Base-by-base conservation (phyloP, 2,797 vertebrate species). In the Spinibarbus caldwelli region DNA sequence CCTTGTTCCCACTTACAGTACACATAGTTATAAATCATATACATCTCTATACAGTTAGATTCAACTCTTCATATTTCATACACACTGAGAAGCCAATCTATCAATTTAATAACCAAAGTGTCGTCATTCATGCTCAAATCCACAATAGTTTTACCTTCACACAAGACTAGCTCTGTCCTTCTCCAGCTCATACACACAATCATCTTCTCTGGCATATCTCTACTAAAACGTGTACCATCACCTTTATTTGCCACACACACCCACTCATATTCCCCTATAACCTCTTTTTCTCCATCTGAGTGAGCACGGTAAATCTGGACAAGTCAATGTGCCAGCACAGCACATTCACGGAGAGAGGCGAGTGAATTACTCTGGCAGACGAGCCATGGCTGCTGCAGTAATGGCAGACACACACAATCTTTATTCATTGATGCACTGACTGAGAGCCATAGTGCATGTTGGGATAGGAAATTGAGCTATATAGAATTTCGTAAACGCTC, bases 281-380 rank as follows among this genome's bases (percentile, higher is more conserved):
- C 87, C 89, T 90, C 90, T 92, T 93, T 94, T 93, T 93, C 93
- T 93, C 92, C 93, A 85, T 92, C 90, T 92, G 92, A 94, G 90
- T 91, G 93, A 93, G 92, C 93, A 91, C 93, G 90, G 91, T 95
- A 94, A 94, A 95, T 94, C 92, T 93, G 88, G 90, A 90, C 80
- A 92, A 87, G 71, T 89, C 89, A 86, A 92, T 94, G 93, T 93
- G 93, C 93, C 88, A 86, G 89, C 92, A 31, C 91, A 87, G 94
- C 94, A 95, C 92, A 93, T 94, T 93, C 92, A 73, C 26, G 2
- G 43, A 85, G 82, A 84, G 43, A 45, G 78, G 67, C 29, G 79
- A 88, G 78, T 85, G 78, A 87, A 85, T 92, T 67, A 88, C 87
- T 82, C 67, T 86, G 85, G 90, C 82, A 91, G 87, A 87, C 86